phyloP scores from a whole-genome alignment of 2,888 invertebrate genomes.

The Drepana falcataria region DNA sequence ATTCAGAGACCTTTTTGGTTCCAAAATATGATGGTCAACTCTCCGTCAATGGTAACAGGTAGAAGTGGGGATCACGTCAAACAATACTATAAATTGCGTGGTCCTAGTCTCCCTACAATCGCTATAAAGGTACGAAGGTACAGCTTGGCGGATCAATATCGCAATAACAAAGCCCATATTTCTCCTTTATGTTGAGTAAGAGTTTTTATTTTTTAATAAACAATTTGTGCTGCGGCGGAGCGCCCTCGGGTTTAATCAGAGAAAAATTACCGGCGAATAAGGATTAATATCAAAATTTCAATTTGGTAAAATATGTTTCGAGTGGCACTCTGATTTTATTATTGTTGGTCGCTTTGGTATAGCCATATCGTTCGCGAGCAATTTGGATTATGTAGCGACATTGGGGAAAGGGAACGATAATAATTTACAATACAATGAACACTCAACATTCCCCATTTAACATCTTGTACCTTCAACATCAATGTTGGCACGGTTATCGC shows the following conservation, averaged over 20 bases:
- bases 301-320: constrained; percentile 12
- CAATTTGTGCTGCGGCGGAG: constrained; percentile 10
- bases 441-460: too few relatives aligned
- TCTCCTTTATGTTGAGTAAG: constrained; percentile 4
- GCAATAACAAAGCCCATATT: not conserved
- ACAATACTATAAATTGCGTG: too few relatives aligned
- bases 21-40: too few relatives aligned
- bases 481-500: too few relatives aligned
- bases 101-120: too few relatives aligned
- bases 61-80: too few relatives aligned
- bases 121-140: too few relatives aligned
- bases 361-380: not conserved
- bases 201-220: constrained; percentile 16
- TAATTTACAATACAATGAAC: too few relatives aligned
- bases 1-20: too few relatives aligned
- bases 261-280: constrained; percentile 14
- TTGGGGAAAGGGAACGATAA: too few relatives aligned
- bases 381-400: not conserved
- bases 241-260: constrained; percentile 20
- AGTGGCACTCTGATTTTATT: constrained; percentile 1
- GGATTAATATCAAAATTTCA: constrained; percentile 24
- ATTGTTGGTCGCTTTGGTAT: not conserved
- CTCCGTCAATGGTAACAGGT: too few relatives aligned
- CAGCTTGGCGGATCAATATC: not conserved
- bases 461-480: too few relatives aligned